Base-by-base conservation (phyloP, 2,113 vertebrate species). In the Phyllopteryx taeniolatus region DNA sequence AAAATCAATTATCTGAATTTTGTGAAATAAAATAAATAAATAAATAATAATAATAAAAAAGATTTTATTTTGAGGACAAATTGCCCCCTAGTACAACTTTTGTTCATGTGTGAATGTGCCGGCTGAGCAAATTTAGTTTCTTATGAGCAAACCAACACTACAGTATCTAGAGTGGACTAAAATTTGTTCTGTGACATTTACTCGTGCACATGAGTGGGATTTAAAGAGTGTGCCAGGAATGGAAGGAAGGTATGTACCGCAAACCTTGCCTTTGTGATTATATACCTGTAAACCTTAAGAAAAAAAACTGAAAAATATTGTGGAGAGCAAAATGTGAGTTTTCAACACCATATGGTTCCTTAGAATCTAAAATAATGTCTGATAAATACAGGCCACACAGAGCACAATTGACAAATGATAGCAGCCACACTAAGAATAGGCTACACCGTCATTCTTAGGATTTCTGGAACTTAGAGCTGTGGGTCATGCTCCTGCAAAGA, bases 291-390 rank as follows among this genome's bases (percentile, higher is more conserved):
- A 39, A 39, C 12, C 8, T 12, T 10, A 13, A 47, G 6, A 12
- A 12, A 56, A 56, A 11, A 56, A 56, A 27, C 2, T 2, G 1
- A 54, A 54, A n/a, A 22, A 27, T 13, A 13, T n/a, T 13, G n/a
- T 5, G 10, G 56, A 27, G 22, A 57, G 56, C 56, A 57, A 57
- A 57, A 13, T 57, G 4, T 13, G 22, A 11, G n/a, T 57, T 27
- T 57, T 57, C 65, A 68, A 70, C 43, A 65, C 61, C 70, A 68
- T 81, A 79, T 78, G 44, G 74, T 75, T 86, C 68, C 57, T 73
- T 76, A 67, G 2, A 86, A 86, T 86, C 81, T 66, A 77, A 15
- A 80, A 76, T 74, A 64, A 66, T 80, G 73, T 77, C 70, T 75
- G 43, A 62, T 72, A 77, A 87, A 74, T 67, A 57, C 74, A 65